Conservation (phyloP, 1,140 invertebrate genomes). For the Popillia japonica region DNA sequence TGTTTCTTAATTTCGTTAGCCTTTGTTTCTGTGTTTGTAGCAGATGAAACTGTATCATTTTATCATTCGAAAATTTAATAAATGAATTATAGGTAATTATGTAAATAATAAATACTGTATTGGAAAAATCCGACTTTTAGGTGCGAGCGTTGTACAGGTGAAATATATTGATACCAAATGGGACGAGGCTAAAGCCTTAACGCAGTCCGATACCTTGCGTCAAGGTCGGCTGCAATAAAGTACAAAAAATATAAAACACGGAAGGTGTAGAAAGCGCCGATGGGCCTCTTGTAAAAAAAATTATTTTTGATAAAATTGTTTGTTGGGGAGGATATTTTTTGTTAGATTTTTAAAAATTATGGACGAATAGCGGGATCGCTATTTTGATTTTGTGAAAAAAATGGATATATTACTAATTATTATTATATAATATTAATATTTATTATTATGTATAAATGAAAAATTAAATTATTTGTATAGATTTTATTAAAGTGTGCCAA, state of each 20-base stretch:
- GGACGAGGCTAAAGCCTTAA: constrained; percentile 49
- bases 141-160: constrained; percentile 35
- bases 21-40: too few species aligned
- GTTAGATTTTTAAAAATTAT: constrained; percentile 60
- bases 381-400: constrained; percentile 61
- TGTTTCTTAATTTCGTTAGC: too few species aligned
- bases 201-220: constrained; percentile 54
- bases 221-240: constrained; percentile 57
- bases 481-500: constrained; percentile 61
- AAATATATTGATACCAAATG: constrained; percentile 40
- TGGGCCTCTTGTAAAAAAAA: constrained; percentile 56
- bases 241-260: constrained; percentile 54
- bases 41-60: too few species aligned
- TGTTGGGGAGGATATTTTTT: constrained; percentile 63
- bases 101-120: background rate
- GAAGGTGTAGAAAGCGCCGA: constrained; percentile 55
- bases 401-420: constrained; percentile 61
- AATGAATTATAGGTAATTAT: background rate
- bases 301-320: constrained; percentile 63
- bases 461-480: constrained; percentile 62
- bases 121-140: constrained; percentile 27
- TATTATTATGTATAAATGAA: constrained; percentile 60
- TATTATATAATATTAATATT: constrained; percentile 54
- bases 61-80: too few species aligned
- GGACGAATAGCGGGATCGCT: constrained; percentile 57